Evolutionary conservation across 2,888 invertebrate genomes (phyloP).

Genomic region (Rhagophthalmus giganteus): DNA sequence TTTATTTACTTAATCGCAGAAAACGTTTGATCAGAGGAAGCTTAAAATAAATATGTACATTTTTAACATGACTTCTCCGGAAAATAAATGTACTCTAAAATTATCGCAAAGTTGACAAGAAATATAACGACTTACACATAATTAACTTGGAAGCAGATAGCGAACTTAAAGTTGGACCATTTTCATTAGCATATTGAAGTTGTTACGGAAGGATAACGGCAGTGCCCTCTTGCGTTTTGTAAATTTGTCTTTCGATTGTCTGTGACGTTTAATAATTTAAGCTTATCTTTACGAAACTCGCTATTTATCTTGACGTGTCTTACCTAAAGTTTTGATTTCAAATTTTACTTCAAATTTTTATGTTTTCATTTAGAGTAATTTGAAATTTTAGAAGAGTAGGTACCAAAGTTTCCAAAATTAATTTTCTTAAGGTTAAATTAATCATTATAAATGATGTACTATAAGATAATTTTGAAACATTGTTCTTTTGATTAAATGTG

Average conservation of each 20-base stretch:
- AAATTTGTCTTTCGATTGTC: slow-evolving; percentile 42
- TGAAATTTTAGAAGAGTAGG: too few species aligned
- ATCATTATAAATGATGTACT: too few species aligned
- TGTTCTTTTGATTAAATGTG: too few species aligned
- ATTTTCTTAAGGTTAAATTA: too few species aligned
- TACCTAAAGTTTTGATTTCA: slow-evolving; percentile 24
- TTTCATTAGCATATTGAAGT: slow-evolving; percentile 40
- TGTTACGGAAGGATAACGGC: slow-evolving; percentile 34
- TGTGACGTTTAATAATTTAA: slow-evolving; percentile 42
- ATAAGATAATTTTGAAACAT: too few species aligned
- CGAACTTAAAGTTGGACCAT: slow-evolving; percentile 37
- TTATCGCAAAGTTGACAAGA: slow-evolving; percentile 11
- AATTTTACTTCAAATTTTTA: slow-evolving; percentile 14
- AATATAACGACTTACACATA: slow-evolving; percentile 17
- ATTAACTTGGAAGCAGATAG: slow-evolving; percentile 37
- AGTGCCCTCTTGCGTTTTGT: slow-evolving; percentile 37
- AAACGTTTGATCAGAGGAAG: too few species aligned
- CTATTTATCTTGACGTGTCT: slow-evolving; percentile 37
- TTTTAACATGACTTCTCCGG: too few species aligned
- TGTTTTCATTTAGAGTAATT: too few species aligned
- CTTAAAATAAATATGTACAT: too few species aligned
- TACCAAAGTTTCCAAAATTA: too few species aligned
- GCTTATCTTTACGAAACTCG: slow-evolving; percentile 37
- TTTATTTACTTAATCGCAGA: too few species aligned
- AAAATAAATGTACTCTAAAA: slow-evolving; percentile 5